These are phyloP conservation scores for Furcula furcula DNA, from an alignment of 2,888 invertebrate genomes.

Conservation along the genomic window DNA sequence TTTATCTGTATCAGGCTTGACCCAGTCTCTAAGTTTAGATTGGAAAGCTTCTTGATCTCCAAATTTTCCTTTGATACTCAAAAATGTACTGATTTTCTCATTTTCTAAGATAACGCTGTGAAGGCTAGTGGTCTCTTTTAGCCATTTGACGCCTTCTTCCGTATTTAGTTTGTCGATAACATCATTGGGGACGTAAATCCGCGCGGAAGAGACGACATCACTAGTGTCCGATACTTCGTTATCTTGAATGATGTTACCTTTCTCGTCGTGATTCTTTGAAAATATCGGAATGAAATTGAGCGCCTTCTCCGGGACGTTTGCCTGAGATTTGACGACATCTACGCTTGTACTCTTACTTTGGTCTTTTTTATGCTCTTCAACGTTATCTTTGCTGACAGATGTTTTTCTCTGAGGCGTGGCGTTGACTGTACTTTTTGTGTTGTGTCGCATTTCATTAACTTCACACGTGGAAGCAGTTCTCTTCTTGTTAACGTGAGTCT, in stretches of 20 bases:
- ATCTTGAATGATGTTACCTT: constrained; percentile 69
- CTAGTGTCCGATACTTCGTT: constrained; percentile 74
- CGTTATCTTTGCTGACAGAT: constrained; percentile 27
- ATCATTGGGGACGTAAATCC: constrained; percentile 74
- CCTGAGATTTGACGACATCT: constrained; percentile 19
- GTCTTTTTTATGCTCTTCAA: constrained; percentile 23
- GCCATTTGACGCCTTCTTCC: constrained; percentile 69
- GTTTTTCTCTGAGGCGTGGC: constrained; percentile 35
- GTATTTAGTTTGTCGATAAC: constrained; percentile 70
- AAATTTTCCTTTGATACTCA: constrained; percentile 74
- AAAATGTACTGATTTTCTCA: constrained; percentile 53
- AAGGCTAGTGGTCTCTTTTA: constrained; percentile 51
- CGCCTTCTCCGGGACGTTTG: constrained; percentile 33
- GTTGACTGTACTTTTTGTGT: constrained; percentile 29
- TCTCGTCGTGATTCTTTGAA: constrained; percentile 59
- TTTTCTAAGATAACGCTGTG: constrained; percentile 59
- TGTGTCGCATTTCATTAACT: constrained; percentile 27
- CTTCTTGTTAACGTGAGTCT: constrained; percentile 54
- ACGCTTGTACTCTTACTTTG: constrained; percentile 16
- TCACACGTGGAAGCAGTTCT: constrained; percentile 40
- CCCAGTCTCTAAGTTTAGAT: constrained; percentile 65
- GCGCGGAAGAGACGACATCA: constrained; percentile 62
- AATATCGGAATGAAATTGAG: constrained; percentile 52
- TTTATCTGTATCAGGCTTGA: constrained; percentile 23
- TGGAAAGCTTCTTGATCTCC: constrained; percentile 78